A percentile compares a stretch with the other conserved stretches of the same genome.
Conservation (phyloP, 2,888 invertebrate species). For the Tinea pellionella region DNA sequence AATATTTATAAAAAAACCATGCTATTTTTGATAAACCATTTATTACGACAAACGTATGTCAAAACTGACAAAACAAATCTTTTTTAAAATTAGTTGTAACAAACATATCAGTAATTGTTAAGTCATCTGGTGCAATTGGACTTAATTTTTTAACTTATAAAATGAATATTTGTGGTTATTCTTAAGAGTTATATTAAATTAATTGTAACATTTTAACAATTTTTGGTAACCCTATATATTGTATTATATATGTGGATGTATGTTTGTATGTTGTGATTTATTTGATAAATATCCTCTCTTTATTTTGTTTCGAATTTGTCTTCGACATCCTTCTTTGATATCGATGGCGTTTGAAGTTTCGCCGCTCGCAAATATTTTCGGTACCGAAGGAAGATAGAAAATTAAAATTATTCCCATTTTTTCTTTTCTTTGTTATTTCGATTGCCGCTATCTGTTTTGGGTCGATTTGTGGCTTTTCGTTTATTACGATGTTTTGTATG, state of each 20-base stretch:
- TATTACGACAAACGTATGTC: too few relatives aligned
- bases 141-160: too few relatives aligned
- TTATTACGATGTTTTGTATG: neutral
- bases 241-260: neutral
- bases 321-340: slow-evolving; percentile 3
- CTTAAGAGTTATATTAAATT: too few relatives aligned
- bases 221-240: too few relatives aligned
- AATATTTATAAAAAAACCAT: too few relatives aligned
- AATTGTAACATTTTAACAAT: too few relatives aligned
- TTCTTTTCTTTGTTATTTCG: neutral
- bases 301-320: slow-evolving; percentile 8
- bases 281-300: neutral
- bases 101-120: too few relatives aligned
- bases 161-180: too few relatives aligned
- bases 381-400: neutral
- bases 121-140: too few relatives aligned
- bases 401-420: neutral
- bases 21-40: too few relatives aligned
- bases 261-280: slow-evolving; percentile 2
- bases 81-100: too few relatives aligned
- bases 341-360: slow-evolving; percentile 8
- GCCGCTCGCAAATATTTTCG: slow-evolving; percentile 9
- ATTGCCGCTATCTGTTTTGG: neutral
- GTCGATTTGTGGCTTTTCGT: neutral
- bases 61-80: too few relatives aligned